Percentiles rank a stretch among this genome's conserved stretches.
Evolutionary conservation across 2,888 invertebrate species (phyloP).

Genomic region (Trissolcus japonicus): DNA sequence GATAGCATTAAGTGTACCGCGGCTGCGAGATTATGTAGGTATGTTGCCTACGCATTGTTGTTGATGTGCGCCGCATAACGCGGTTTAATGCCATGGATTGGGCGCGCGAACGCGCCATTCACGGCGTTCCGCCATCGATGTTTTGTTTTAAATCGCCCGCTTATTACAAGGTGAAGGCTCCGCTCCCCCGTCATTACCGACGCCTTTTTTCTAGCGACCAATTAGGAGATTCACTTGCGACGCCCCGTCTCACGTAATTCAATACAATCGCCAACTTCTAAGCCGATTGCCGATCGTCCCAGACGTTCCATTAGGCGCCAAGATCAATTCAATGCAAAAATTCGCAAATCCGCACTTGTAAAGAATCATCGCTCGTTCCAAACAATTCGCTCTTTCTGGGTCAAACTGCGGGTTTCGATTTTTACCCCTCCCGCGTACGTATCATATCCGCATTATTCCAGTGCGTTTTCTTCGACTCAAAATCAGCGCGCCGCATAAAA

Average conservation of each 20-base stretch:
- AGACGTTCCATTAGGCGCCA: too few species aligned
- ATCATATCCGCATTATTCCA: too few species aligned
- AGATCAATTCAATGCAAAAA: too few species aligned
- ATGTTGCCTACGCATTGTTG: conserved; percentile 48
- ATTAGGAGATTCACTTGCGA: conserved; percentile 3
- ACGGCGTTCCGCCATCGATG: conserved; percentile 16
- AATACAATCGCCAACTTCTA: too few species aligned
- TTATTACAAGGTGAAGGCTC: conserved; percentile 30
- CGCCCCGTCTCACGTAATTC: background rate
- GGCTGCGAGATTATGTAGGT: conserved; percentile 46
- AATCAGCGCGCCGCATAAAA: too few species aligned
- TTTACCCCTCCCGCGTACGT: too few species aligned
- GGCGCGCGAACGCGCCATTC: conserved; percentile 42
- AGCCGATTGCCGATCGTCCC: too few species aligned
- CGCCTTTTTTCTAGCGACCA: background rate
- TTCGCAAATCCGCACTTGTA: too few species aligned
- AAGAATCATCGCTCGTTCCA: too few species aligned
- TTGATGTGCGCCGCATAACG: conserved; percentile 24
- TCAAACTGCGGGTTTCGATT: too few species aligned
- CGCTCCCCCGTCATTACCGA: conserved; percentile 23
- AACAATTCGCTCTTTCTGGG: too few species aligned
- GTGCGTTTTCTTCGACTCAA: too few species aligned
- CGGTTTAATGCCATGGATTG: conserved; percentile 31
- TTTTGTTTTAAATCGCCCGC: conserved; percentile 26
- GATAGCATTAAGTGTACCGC: conserved; percentile 45